These are phyloP conservation scores for Catharus fuscescens DNA, from an alignment of 2,113 vertebrate genomes.

Conservation along the genomic window DNA sequence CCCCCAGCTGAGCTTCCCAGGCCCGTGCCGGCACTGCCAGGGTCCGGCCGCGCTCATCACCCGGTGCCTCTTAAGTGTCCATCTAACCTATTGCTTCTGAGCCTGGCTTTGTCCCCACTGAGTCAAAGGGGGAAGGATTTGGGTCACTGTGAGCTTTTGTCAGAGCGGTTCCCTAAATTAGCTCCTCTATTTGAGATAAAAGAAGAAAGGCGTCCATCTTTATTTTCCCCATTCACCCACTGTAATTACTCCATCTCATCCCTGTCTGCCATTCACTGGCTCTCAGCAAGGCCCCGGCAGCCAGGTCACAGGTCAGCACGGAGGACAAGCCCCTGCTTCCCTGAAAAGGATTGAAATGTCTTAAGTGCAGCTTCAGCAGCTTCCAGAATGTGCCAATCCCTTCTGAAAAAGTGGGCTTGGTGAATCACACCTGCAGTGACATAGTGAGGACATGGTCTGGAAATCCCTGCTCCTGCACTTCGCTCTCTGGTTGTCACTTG, in stretches of 20 bases:
- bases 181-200: conserved; percentile 2
- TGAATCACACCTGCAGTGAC: neutral
- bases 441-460: neutral
- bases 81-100: neutral
- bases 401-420: neutral
- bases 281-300: neutral
- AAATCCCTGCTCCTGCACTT: neutral
- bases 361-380: neutral
- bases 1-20: neutral
- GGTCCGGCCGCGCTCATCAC: neutral
- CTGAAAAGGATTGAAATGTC: conserved; percentile 9
- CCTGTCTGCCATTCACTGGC: conserved; percentile 15
- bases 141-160: conserved; percentile 27
- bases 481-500: accelerated
- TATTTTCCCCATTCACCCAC: neutral
- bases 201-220: conserved; percentile 12
- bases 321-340: neutral
- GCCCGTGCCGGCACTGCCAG: neutral
- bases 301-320: conserved; percentile 4
- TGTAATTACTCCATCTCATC: neutral
- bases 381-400: neutral
- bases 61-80: neutral
- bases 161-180: conserved; percentile 20
- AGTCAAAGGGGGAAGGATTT: neutral
- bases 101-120: neutral